Evolutionary conservation across 2,888 invertebrate species (phyloP).

Genomic region (Polydesmus complanatus): DNA sequence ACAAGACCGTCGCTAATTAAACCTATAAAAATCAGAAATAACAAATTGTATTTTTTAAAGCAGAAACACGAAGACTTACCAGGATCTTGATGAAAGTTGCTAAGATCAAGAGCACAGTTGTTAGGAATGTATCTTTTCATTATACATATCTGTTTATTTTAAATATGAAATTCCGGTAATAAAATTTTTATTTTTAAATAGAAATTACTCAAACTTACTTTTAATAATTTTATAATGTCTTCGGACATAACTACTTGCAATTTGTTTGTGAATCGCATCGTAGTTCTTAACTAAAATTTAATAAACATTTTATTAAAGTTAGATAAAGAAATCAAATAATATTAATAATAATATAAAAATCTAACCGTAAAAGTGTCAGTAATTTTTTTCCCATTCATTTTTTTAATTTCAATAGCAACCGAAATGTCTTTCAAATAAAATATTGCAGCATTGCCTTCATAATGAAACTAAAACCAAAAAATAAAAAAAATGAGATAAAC

Average conservation of each 20-base stretch:
- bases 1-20: background rate
- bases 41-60: background rate
- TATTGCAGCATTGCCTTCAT: background rate
- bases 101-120: background rate
- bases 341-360: background rate
- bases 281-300: too few relatives aligned
- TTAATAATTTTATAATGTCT: too few relatives aligned
- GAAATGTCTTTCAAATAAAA: background rate
- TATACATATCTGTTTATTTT: background rate
- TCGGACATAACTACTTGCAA: too few relatives aligned
- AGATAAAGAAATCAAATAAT: background rate
- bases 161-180: background rate
- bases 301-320: too few relatives aligned
- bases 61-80: background rate
- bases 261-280: too few relatives aligned
- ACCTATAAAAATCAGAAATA: background rate
- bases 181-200: too few relatives aligned
- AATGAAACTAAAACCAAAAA: slow-evolving; percentile 1
- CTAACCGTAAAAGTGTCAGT: background rate
- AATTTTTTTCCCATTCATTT: background rate
- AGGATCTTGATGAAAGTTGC: slow-evolving; percentile 3
- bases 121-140: background rate
- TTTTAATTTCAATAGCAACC: background rate
- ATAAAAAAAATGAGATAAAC: background rate
- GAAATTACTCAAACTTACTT: slow-evolving; percentile 2